Conservation (phyloP, 2,113 vertebrate genomes). For the Pelobates fuscus region DNA sequence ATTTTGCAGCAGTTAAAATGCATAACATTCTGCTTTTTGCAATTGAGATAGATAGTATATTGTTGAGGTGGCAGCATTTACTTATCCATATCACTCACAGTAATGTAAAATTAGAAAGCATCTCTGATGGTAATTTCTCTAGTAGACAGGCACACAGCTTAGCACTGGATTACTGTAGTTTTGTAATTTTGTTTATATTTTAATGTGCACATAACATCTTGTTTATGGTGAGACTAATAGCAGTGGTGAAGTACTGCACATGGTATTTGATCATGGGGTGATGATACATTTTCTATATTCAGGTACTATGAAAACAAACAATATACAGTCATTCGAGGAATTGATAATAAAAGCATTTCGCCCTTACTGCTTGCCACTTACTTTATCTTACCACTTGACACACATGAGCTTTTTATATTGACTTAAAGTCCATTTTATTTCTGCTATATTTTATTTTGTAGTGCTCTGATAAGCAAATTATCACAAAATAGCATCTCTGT, state of each 20-base stretch:
- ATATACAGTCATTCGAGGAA: too few species aligned
- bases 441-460: too few species aligned
- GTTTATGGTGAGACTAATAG: background rate
- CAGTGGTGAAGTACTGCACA: background rate
- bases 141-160: background rate
- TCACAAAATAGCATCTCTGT: too few species aligned
- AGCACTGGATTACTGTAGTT: background rate
- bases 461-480: too few species aligned
- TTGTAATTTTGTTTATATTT: background rate
- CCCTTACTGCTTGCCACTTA: too few species aligned
- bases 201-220: background rate
- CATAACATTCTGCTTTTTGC: conserved; percentile 30
- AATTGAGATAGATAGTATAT: conserved; percentile 32
- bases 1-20: conserved; percentile 42
- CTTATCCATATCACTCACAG: background rate
- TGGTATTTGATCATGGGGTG: background rate
- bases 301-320: background rate
- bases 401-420: too few species aligned
- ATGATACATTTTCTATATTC: background rate
- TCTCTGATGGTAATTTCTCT: background rate
- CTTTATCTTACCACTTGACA: too few species aligned
- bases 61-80: background rate
- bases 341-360: too few species aligned
- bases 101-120: background rate
- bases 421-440: too few species aligned